Base-by-base conservation (phyloP, 2,797 vertebrate genomes). In the Coregonus ussuriensis region DNA sequence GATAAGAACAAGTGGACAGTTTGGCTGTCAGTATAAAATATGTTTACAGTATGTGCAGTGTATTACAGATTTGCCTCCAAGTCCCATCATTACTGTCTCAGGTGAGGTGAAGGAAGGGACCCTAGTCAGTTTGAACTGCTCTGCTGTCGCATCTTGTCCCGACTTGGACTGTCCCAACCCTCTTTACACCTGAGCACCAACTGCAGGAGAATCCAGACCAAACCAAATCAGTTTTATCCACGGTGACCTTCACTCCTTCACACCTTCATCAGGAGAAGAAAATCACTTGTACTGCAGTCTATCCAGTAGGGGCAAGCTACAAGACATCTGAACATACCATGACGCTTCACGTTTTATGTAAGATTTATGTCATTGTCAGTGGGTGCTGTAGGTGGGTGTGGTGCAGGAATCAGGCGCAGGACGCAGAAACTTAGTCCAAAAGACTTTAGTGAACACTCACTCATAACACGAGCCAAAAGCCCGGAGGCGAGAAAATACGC, bases 121-220 rank as follows among this genome's bases (percentile, higher is more conserved):
- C 53, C 47, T 37, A 2, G 77, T 91, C 59, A 80, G 15, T 73
- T 35, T 93, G 13, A 89, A 35, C 71, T 91, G 91, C 81, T 85
- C 86, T 80, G 89, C 88, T 81, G 1, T 21, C 69, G 83, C 81
- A 67, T 85, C 88, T 74, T 92, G 91, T 76, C 91, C 88, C 41
- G 81, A 85, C 81, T 80, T 92, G 88, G 91, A 84, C 18, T 54
- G 74, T 77, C 56, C 67, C 54, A 77, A 41, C 68, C 78, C n/a
- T 69, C n/a, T n/a, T 1, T 0, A 51, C 37, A 70, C 3, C 84
- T 77, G 73, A 37, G 16, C 74, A 54, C 75, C 5, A 52, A 5
- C 25, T 25, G 6, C 72, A 79, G 75, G 25, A 70, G 65, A 85
- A 88, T 71, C 5, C 51, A 79, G 73, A 88, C 70, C 16, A 75